Evolutionary conservation across 1,140 invertebrate species (phyloP).

Genomic region (Cherax destructor): DNA sequence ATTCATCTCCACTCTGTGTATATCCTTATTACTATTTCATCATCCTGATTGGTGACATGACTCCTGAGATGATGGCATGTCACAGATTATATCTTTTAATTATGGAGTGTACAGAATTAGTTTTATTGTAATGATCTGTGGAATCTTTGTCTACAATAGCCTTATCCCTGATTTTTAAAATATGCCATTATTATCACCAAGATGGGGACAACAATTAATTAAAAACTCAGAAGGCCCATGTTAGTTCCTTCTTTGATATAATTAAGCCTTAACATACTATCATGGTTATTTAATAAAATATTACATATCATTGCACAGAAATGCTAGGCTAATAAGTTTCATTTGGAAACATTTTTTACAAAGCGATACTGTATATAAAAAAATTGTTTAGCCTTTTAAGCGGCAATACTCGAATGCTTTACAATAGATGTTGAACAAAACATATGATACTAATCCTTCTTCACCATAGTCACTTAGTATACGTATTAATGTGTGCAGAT

Average conservation of each 20-base stretch:
- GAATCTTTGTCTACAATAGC: neutral
- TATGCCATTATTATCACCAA: neutral
- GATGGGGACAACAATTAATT: neutral
- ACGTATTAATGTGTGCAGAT: no score
- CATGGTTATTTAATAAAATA: neutral
- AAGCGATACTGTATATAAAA: no score
- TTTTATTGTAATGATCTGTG: neutral
- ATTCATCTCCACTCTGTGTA: neutral
- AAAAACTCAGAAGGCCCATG: neutral
- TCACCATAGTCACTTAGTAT: no score
- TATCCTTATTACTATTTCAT: neutral
- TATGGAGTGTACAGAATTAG: neutral
- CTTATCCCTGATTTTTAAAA: neutral
- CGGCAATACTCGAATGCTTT: no score
- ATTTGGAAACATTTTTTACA: no score
- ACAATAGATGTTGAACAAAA: no score
- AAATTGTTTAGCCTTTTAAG: no score
- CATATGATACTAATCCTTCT: no score
- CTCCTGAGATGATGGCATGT: neutral
- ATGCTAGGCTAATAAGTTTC: no score
- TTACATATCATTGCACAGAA: neutral
- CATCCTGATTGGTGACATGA: neutral
- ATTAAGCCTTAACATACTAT: neutral
- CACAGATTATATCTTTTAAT: neutral
- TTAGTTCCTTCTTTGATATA: neutral